These are phyloP conservation scores for Psittacula cyanocephala DNA, from an alignment of 2,113 vertebrate species.

Conservation along the genomic window DNA sequence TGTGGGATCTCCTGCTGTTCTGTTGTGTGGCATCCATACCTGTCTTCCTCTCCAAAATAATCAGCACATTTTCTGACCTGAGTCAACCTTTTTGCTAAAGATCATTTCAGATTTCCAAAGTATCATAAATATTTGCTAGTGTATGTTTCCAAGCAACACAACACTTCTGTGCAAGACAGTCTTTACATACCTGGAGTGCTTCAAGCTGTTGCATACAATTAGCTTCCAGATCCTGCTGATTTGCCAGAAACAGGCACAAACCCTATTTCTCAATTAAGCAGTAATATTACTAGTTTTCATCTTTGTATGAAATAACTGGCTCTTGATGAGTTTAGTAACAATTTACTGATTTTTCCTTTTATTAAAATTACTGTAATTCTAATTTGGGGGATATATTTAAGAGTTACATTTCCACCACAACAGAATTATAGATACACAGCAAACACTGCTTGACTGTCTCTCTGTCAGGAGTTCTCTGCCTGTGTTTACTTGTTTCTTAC, in stretches of 20 bases:
- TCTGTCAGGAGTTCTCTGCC: background rate
- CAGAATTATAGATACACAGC: background rate
- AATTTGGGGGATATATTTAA: background rate
- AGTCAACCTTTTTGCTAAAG: background rate
- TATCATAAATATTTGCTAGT: background rate
- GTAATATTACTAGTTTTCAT: background rate
- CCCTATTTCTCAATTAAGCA: background rate
- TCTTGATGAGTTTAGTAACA: background rate
- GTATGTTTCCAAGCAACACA: slow-evolving; percentile 5
- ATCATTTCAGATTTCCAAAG: background rate
- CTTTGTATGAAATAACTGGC: background rate
- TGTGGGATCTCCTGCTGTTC: background rate
- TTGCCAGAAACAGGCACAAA: background rate
- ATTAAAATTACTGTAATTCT: background rate
- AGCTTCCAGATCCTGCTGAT: background rate
- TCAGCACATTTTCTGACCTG: background rate
- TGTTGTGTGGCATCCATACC: background rate
- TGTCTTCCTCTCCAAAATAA: background rate
- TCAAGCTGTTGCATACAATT: background rate
- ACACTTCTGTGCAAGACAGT: background rate
- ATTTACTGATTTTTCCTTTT: background rate
- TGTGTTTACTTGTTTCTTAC: background rate
- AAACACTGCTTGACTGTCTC: background rate
- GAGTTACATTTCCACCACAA: background rate
- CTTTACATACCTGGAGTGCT: slow-evolving; percentile 2